phyloP scores from a whole-genome alignment of 2,113 vertebrate genomes.

The Callopanchax toddi region DNA sequence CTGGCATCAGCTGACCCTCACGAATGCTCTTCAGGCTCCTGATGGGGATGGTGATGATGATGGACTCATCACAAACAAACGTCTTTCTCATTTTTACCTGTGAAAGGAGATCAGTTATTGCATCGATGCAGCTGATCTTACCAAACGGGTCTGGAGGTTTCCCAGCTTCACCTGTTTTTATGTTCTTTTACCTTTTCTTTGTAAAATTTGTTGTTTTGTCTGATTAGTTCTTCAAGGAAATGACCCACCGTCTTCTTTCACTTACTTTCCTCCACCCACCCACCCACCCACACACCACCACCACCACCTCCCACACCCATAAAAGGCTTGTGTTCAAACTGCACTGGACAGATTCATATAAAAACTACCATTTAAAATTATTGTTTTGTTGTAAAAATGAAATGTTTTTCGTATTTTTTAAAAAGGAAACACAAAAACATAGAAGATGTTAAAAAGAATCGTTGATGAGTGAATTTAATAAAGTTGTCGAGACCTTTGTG shows the following conservation, averaged over 20 bases:
- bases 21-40: constrained; percentile 29
- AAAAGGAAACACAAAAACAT: neutral
- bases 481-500: neutral
- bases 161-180: neutral
- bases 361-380: neutral
- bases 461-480: neutral
- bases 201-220: constrained; percentile 20
- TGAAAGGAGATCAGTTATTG: neutral
- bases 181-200: neutral
- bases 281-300: neutral
- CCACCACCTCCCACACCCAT: neutral
- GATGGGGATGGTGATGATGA: constrained; percentile 79
- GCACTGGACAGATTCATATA: neutral
- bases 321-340: neutral
- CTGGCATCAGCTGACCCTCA: constrained; percentile 64
- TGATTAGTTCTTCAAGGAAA: constrained; percentile 46
- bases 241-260: constrained; percentile 8
- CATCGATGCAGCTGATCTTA: neutral
- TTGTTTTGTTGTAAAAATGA: too few species aligned
- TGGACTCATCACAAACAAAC: constrained; percentile 70
- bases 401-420: too few species aligned
- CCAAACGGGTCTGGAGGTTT: neutral
- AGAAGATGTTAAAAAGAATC: neutral
- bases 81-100: constrained; percentile 69
- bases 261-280: neutral